Base-by-base conservation (phyloP, 2,113 vertebrate species). In the Ancistrus triradiatus region DNA sequence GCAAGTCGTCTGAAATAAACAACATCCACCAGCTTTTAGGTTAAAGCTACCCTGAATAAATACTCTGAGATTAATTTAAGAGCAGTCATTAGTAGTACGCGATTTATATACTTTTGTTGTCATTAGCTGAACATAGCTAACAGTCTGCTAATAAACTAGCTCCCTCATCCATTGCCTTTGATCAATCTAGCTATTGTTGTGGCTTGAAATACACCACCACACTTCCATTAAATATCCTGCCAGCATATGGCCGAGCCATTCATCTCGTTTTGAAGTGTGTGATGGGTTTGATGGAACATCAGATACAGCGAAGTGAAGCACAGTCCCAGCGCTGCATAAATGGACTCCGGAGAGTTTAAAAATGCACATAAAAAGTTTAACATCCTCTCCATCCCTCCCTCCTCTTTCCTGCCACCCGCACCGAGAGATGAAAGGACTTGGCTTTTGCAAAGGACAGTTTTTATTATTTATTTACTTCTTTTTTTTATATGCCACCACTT, bases 281-380 rank as follows among this genome's bases (percentile, higher is more conserved):
- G 18, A 61, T 66, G 25, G 13, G 40, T 47, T 50, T 66, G 60
- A 69, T 60, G 60, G 71, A 65, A 49, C 52, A 66, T 59, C 53
- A 73, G 65, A 53, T 56, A 52, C 2, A 60, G 24, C 43, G 55
- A 56, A 43, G 60, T 11, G 18, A 55, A 59, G 46, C 57, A 63
- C 22, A 24, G 25, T 47, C 22, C 38, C 49, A 10, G 31, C 19
- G 25, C 27, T 46, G 49, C 27, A 49, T 37, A 63, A 56, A 55
- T 3, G 42, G 6, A 3, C 22, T 9, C 13, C 21, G 38, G 42
- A 59, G 47, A 52, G 46, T 55, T 52, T 63, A 64, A 48, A 56
- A 58, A 48, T 35, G 51, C 13, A 28, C 51, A 65, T 53, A 55
- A 64, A 68, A 73, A 73, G 60, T 73, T 73, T 64, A 60, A 73